Evolutionary conservation across 2,113 vertebrate species (phyloP), one percentile per base, ranked within the genome.

Genomic region (Channa maculata): DNA sequence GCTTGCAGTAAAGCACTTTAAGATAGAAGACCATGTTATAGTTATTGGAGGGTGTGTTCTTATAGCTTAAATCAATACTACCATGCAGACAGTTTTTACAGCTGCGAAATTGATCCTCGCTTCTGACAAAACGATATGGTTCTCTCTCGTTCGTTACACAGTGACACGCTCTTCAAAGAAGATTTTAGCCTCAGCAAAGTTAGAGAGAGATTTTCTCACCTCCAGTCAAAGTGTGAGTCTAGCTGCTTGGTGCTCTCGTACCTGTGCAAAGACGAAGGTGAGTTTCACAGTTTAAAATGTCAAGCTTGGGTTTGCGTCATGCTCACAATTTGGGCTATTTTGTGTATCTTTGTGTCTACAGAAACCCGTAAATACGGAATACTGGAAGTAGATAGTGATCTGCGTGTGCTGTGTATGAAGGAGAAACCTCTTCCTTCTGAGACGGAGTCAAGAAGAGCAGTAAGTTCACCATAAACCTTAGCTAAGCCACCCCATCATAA

Each of bases 281-380:
- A 89, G 80, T 33, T 15, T 14, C 15, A 12, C 24, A 34, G 4
- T 8, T 24, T 24, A 24, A 1, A 14, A 5, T 48, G 8, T 49
- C 10, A 37, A 7, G 7, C 8, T 0, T 37, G 11, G 3, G 3
- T 52, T 45, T 15, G 13, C 6, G 0, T 67, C 14, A 0, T 63
- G 5, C 44, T 60, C 36, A 61, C 8, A 7, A 1, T 34, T 50
- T 2, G 1, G 44, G 53, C 3, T 51, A 2, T 38, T 5, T 54
- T 33, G 14, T 55, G 41, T 71, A 3, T 33, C 10, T 82, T 11
- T 51, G 11, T 36, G 10, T 55, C 12, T 24, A 11, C 78, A 95
- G 95, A 96, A 66, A 95, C 93, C 0, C 75, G 62, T 0, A 95
- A 95, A 73, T 95, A 95, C 15, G 95, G 95, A 39, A 95, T 96